Base-by-base conservation (phyloP, 2,113 vertebrate species). In the Polyodon spathula region DNA sequence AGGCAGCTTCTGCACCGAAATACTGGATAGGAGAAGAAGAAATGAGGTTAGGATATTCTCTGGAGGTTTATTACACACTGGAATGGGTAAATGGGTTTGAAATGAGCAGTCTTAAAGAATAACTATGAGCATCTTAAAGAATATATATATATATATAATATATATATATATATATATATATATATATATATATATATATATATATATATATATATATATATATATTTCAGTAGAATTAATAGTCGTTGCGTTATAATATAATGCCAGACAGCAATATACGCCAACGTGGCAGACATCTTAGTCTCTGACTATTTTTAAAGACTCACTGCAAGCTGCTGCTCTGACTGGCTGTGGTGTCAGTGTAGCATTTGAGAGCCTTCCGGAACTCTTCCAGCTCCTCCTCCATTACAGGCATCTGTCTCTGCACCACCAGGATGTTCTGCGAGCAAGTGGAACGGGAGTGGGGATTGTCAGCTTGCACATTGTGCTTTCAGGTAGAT, bases 341-440 rank as follows among this genome's bases (percentile, higher is more conserved):
- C 68, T 95, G 88, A 68, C 81, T 76, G 0, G 87, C 75, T 0
- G 93, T 93, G 68, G 86, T 79, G 38, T 91, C 88, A 3, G 76
- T 67, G 27, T 97, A 98, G 78, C 82, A 86, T 62, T 86, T 78
- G 68, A 95, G 82, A 3, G 90, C 86, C 60, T 81, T 87, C 61
- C 69, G 85, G 63, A 98, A 97, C 65, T 89, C 81, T 66, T 89
- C 86, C 8, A 91, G 54, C 72, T 87, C 63, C 1, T 73, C 78
- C 8, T 86, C 84, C 0, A 70, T 74, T 78, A 95, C 92, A 0
- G 81, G 82, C 76, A 97, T 85, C 83, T 95, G 90, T 73, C 93
- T 90, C 83, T 98, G 95, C 2, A 91, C 90, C 79, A 97, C 84
- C 63, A 98, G 85, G 77, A 98, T 92, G 77, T 92, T 90, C 94